Percentiles rank a stretch among this genome's conserved stretches.
phyloP scores from a whole-genome alignment of 2,113 vertebrate genomes.

The Xenopus laevis region DNA sequence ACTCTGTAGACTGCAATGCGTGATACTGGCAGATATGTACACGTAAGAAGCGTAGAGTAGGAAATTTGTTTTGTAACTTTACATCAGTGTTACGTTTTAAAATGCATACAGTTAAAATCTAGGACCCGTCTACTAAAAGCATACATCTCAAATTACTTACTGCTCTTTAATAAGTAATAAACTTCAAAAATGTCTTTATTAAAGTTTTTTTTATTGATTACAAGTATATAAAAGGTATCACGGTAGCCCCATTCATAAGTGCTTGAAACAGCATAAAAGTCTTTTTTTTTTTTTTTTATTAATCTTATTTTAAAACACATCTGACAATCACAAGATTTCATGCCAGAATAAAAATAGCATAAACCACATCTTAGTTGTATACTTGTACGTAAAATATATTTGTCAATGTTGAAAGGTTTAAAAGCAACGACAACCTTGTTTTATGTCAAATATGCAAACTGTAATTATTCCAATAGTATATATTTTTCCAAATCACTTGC shows the following conservation, averaged over 20 bases:
- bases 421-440: conserved; percentile 66
- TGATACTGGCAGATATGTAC: no score
- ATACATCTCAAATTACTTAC: no score
- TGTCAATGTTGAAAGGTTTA: conserved; percentile 51
- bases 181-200: conserved; percentile 42
- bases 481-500: conserved; percentile 78
- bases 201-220: conserved; percentile 58
- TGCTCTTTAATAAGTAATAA: no score
- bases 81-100: no score
- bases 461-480: conserved; percentile 79
- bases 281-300: not conserved
- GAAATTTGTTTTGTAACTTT: no score
- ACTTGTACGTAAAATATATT: conserved; percentile 48
- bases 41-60: no score
- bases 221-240: conserved; percentile 54
- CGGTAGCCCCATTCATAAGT: conserved; percentile 48
- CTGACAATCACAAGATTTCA: conserved; percentile 26
- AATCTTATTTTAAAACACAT: conserved; percentile 26
- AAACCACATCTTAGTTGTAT: conserved; percentile 39
- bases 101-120: no score
- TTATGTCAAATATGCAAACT: conserved; percentile 72
- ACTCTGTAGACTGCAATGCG: no score
- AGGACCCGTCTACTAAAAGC: no score
- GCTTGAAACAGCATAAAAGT: conserved; percentile 49
- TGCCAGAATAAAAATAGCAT: conserved; percentile 34